Evolutionary conservation across 2,113 vertebrate genomes (phyloP), one percentile per base, ranked within the genome.

Genomic region (Aldabrachelys gigantea): DNA sequence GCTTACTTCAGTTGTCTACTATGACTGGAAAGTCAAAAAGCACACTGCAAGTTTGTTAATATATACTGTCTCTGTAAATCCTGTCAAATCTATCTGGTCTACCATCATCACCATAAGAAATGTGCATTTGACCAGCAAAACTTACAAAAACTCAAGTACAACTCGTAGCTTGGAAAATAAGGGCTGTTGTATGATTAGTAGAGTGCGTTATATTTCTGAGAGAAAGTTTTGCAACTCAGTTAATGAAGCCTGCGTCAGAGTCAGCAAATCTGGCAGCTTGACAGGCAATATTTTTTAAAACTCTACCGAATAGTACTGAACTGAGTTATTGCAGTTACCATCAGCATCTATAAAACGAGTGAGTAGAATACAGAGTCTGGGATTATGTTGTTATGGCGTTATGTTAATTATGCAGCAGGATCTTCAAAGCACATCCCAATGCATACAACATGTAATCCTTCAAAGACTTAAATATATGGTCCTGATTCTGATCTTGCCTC

Each of bases 21-120:
- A 69, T 76, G 89, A 52, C 47, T 95, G 1, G 57, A 87, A 88
- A 95, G 54, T 94, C 49, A 89, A 97, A 96, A 82, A 82, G 62
- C 53, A 41, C 27, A 47, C 13, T 17, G 11, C 52, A 86, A 31
- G 16, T 44, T 19, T 4, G 41, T 53, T 54, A 53, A 24, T 65
- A 86, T n/a, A 31, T 17, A 10, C 0, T 52, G 47, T 75, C 38
- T 93, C 90, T 82, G 88, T 92, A 90, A 92, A 92, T 87, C 54
- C 88, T 56, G 35, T 13, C 38, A 4, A 4, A 31, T 84, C 94
- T 92, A 92, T 2, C 2, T 62, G 82, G 62, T 82, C 87, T 25
- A 91, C 41, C 88, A 87, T 91, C 65, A 81, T 87, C 54, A 62
- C 59, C 75, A 16, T 2, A 5, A 44, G 80, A 49, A 80, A 87